Evolutionary conservation across 2,797 vertebrate genomes (phyloP).

Genomic region (Aselliscus stoliczkanus): DNA sequence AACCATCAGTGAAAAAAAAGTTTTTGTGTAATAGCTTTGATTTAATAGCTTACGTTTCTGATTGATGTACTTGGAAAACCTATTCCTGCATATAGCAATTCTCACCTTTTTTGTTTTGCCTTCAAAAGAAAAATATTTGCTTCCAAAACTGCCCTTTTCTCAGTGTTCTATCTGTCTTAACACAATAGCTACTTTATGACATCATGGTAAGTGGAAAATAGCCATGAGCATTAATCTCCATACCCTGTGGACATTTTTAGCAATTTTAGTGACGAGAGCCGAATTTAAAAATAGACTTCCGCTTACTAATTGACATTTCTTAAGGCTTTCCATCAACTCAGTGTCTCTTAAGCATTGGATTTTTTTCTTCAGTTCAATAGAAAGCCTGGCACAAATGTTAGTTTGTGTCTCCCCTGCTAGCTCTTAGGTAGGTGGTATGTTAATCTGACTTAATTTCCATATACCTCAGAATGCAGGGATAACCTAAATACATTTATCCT

Average conservation of each 20-base stretch:
- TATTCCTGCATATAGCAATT: not conserved
- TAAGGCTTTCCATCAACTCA: not conserved
- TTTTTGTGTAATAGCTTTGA: not conserved
- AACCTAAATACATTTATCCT: not conserved
- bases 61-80: not conserved
- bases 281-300: constrained; percentile 25
- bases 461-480: not conserved
- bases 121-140: not conserved
- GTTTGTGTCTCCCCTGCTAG: not conserved
- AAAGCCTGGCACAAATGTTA: not conserved
- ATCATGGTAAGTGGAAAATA: not conserved
- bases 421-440: not conserved
- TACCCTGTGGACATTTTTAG: not conserved
- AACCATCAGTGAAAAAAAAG: not conserved
- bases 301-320: not conserved
- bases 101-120: not conserved
- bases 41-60: not conserved
- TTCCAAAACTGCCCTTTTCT: not conserved
- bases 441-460: not conserved
- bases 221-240: not conserved
- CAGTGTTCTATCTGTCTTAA: not conserved
- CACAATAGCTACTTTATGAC: not conserved
- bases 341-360: not conserved
- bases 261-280: not conserved
- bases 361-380: not conserved